A percentile compares a stretch with the other conserved stretches of the same genome.
These are phyloP conservation scores for Tiliqua scincoides DNA, from an alignment of 2,113 vertebrate species.

Conservation along the genomic window DNA sequence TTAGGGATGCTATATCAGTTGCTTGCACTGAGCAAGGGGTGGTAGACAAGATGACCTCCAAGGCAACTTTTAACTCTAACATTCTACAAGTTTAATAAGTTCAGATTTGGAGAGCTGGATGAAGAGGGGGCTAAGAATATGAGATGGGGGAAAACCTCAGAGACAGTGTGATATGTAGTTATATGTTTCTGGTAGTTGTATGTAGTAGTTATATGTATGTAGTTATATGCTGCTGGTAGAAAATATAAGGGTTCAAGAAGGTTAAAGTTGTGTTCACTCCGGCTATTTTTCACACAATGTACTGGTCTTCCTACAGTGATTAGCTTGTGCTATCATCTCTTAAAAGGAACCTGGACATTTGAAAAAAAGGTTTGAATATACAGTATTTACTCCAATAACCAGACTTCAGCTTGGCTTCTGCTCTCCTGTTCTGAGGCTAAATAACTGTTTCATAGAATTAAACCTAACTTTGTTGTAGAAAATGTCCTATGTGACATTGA, in stretches of 20 bases:
- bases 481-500: background rate
- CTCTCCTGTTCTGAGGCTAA: background rate
- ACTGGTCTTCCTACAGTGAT: background rate
- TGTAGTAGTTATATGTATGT: too few relatives aligned
- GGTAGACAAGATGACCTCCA: too few relatives aligned
- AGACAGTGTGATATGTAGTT: too few relatives aligned
- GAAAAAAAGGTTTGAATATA: constrained; percentile 1
- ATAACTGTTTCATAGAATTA: background rate
- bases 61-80: too few relatives aligned
- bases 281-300: background rate
- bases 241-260: background rate
- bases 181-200: too few relatives aligned
- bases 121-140: background rate
- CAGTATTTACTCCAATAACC: background rate
- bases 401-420: background rate
- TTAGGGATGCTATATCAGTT: too few relatives aligned
- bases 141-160: background rate
- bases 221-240: background rate
- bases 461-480: constrained; percentile 10
- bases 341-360: constrained; percentile 9
- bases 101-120: background rate
- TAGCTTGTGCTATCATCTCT: background rate
- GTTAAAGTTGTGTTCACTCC: background rate
- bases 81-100: too few relatives aligned
- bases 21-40: too few relatives aligned